Evolutionary conservation across 2,113 vertebrate genomes (phyloP), one percentile per base, ranked within the genome.

Genomic region (Chlorodrepanis virens): DNA sequence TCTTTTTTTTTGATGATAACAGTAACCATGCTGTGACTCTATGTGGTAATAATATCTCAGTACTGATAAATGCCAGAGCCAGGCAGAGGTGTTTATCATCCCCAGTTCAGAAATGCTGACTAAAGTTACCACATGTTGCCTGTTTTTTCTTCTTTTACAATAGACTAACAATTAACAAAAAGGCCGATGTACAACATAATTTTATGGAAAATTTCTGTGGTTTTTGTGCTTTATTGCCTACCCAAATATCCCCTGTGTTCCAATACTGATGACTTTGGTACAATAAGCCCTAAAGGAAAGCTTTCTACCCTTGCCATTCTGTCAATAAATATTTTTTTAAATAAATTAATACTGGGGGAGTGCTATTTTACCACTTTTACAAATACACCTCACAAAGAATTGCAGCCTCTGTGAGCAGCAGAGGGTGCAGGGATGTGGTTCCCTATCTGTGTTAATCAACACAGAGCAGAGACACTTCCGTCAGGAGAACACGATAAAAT

Each of bases 121-220:
- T 98, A 98, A 98, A 98, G 98, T 98, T 98, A 97, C 98, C 98
- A 98, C 97, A 96, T 98, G 98, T 99, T 98, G 98, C 98, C 98
- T 97, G 95, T 94, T 96, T 96, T 97, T 97, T 83, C 89, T 98
- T 97, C 94, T 97, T 97, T 96, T 96, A 96, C 94, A 92, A 94
- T 80, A 94, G 93, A 86, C 82, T 87, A 83, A 89, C 96, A 97
- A 97, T 97, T 97, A 97, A 83, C 60, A 92, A 96, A 91, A 29
- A 89, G 64, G 69, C 80, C 31, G 7, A 96, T 65, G 93, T 90
- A 93, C n/a, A 93, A 84, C 94, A 89, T 61, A 85, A 93, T 83
- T 93, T 83, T 69, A 87, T 54, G 87, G 52, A 63, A 61, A 47
- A 75, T 92, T 94, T 94, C 67, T 70, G n/a, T 0, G 2, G 1